Conservation (phyloP, 2,797 vertebrate genomes). For the Eidolon dupreanum region DNA sequence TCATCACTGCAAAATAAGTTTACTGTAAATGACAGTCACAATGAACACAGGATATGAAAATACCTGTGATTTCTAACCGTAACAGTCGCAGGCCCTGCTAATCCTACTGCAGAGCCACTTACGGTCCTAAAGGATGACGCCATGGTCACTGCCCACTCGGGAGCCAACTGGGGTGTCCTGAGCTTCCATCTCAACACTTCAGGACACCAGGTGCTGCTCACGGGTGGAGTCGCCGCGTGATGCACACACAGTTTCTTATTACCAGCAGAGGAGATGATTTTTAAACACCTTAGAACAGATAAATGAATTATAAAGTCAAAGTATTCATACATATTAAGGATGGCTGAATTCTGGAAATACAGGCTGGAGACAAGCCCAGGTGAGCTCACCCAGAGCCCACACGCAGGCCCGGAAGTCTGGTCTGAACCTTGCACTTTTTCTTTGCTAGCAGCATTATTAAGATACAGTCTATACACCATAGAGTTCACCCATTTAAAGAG, state of each 20-base stretch:
- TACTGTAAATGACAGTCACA: neutral
- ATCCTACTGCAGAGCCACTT: neutral
- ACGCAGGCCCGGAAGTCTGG: neutral
- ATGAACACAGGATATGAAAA: neutral
- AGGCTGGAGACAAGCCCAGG: neutral
- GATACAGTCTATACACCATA: neutral
- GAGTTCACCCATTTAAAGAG: neutral
- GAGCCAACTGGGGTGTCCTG: too few relatives aligned
- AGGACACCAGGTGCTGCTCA: neutral
- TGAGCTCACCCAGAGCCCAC: too few relatives aligned
- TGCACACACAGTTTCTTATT: neutral
- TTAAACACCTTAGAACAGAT: neutral
- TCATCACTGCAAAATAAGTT: neutral
- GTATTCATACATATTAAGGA: neutral
- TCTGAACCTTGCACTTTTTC: neutral
- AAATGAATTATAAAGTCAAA: neutral
- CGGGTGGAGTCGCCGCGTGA: neutral
- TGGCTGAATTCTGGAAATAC: neutral
- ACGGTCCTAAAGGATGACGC: neutral
- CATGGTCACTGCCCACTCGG: too few relatives aligned
- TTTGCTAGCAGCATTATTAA: neutral
- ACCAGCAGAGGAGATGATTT: neutral
- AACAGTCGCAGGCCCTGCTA: too few relatives aligned
- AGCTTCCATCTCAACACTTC: neutral
- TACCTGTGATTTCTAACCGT: neutral